Conservation (phyloP, 1,140 invertebrate species). For the Magallana angulata region DNA sequence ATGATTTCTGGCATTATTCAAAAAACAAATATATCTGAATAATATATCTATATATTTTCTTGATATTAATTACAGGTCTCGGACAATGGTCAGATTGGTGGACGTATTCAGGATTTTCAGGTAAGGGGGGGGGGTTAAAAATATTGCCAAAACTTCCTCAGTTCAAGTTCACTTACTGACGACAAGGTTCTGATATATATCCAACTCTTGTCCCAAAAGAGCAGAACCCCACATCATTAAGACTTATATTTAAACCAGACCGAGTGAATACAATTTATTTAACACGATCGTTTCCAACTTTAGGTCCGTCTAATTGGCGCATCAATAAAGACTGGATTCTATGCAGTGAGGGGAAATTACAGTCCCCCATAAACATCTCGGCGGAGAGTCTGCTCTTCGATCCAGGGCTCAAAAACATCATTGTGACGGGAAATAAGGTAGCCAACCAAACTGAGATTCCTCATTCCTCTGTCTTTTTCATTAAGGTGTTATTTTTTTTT, state of each 20-base stretch:
- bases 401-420: slow-evolving; percentile 14
- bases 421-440: slow-evolving; percentile 26
- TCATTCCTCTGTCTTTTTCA: background rate
- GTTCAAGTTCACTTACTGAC: too few relatives aligned
- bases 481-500: background rate
- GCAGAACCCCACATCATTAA: too few relatives aligned
- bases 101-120: slow-evolving; percentile 21
- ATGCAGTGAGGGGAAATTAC: slow-evolving; percentile 35
- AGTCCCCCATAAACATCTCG: slow-evolving; percentile 36
- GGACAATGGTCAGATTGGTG: background rate
- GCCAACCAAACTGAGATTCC: background rate
- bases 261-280: too few relatives aligned
- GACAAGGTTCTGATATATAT: too few relatives aligned
- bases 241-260: too few relatives aligned
- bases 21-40: too few relatives aligned
- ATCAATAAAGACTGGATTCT: slow-evolving; percentile 22
- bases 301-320: slow-evolving; percentile 24
- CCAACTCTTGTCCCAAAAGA: too few relatives aligned
- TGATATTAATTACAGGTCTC: background rate
- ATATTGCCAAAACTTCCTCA: too few relatives aligned
- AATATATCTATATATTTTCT: too few relatives aligned
- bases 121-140: background rate
- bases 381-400: slow-evolving; percentile 24
- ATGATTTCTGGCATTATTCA: too few relatives aligned
- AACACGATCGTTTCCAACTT: too few relatives aligned